Evolutionary conservation across 2,888 invertebrate genomes (phyloP), one percentile per base, ranked within the genome.

Genomic region (Mythimna loreyi): DNA sequence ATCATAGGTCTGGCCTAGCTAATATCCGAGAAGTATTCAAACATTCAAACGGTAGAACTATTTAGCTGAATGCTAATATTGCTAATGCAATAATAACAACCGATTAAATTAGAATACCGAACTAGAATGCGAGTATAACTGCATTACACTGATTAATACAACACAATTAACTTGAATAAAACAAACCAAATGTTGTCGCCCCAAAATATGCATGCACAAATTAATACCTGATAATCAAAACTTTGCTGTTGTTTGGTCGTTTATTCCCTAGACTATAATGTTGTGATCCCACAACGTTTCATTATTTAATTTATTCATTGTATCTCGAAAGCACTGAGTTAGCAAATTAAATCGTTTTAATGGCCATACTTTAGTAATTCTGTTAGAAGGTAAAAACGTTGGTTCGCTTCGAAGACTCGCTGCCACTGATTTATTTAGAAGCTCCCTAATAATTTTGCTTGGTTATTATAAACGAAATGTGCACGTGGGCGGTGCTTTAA

Each of bases 261-360:
- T 69, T 66, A 76, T 63, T 73, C 71, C 67, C 67, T 55, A 50
- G 63, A 40, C 52, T 56, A 62, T 61, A 69, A 79, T 33, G 55
- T 57, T 67, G 21, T 73, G 52, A 69, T 65, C 67, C 74, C 65
- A 28, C 63, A 70, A 47, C 69, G 68, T 65, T 76, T 67, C 5
- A 63, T 74, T 69, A 76, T 70, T 76, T 72, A 80, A 76, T 72
- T 72, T 80, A 81, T 81, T 81, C 67, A 81, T 69, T 63, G 40
- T 67, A 60, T 69, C 71, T 69, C 67, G 47, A 50, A 76, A 81
- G 60, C 64, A 67, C 40, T 43, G 57, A 73, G 70, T 83, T 81
- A 78, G 71, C 66, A 77, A 75, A 83, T 80, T 73, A 75, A 75
- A 73, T 75, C 68, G 62, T 70, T 74, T 67, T 74, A 74, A 75